Percentiles rank a stretch among this genome's conserved stretches.
phyloP scores from a whole-genome alignment of 1,140 invertebrate species.

The Andricus grossulariae region DNA sequence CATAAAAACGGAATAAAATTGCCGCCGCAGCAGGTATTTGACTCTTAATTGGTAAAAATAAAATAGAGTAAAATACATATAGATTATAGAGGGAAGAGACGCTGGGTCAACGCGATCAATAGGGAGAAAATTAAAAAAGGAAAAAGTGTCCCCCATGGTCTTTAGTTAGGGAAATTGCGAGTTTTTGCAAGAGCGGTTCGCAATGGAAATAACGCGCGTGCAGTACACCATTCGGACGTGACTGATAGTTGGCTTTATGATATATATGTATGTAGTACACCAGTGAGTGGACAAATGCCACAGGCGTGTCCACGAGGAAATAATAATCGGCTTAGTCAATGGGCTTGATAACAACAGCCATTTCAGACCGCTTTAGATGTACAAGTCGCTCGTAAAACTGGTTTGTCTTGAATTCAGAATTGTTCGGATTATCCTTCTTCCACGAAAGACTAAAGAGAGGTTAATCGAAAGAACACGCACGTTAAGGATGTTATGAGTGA shows the following conservation, averaged over 20 bases:
- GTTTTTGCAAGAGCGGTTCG: not conserved
- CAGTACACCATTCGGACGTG: not conserved
- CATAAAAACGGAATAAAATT: conserved; percentile 11
- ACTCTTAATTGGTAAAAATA: conserved; percentile 28
- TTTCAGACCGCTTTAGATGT: conserved; percentile 4
- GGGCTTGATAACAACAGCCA: conserved; percentile 17
- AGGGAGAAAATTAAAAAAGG: not conserved
- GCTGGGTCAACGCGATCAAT: conserved; percentile 9
- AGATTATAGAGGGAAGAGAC: not conserved
- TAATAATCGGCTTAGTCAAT: conserved; percentile 27
- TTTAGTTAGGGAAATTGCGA: conserved; percentile 7
- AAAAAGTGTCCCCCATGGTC: not conserved
- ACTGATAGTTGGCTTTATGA: not conserved
- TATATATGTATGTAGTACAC: not conserved
- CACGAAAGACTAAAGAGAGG: conserved; percentile 21
- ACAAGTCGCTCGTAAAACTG: conserved; percentile 25
- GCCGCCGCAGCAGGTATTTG: not conserved
- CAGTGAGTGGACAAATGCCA: conserved; percentile 6
- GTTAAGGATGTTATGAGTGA: not conserved
- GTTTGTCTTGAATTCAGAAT: conserved; percentile 11
- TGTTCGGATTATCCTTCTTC: conserved; percentile 23
- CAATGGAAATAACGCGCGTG: not conserved
- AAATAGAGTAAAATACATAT: not conserved
- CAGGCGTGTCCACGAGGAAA: conserved; percentile 21
- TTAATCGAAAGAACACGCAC: conserved; percentile 17